Base-by-base conservation (phyloP, 2,888 invertebrate species). In the Neoitamus cyanurus region DNA sequence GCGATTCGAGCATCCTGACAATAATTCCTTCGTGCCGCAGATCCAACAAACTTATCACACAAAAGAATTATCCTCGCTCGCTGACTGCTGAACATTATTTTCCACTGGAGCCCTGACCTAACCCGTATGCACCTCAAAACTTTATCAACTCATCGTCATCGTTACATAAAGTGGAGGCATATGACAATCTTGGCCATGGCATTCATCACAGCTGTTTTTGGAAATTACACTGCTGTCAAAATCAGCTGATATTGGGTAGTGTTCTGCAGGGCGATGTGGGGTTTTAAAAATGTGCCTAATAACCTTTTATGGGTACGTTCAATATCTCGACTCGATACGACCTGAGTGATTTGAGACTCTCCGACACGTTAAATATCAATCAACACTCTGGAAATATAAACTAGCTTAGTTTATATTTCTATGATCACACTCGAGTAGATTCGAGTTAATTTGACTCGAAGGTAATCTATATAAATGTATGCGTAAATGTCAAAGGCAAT, bases 121-220 rank as follows among this genome's bases (percentile, higher is more conserved):
- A 70, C 48, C 58, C 58, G 30, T 58, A 34, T n/a, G 31, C 78
- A 37, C 28, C 13, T 1, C 2, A 48, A 34, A 78, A 25, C 30
- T 78, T 34, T 58, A 78, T 78, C 78, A 78, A 78, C 48, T 78
- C 78, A 78, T 78, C 77, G 48, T 78, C 78, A 78, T 78, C 77
- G 25, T 78, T 78, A 78, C 48, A 31, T 78, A 78, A 78, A 25
- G 25, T 15, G 2, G 42, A 42, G 28, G 36, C 31, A n/a, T 31
- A 31, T 72, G 72, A 72, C 36, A 37, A 13, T 25, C 25, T 25
- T 28, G 42, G 46, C 75, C 37, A 3, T 75, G 75, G 28, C 75
- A 48, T 42, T 78, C 20, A 25, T 42, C 28, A 11, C 73, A 73
- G 36, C 31, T 70, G 70, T 30, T 70, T 34, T 70, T 13, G 70